Evolutionary conservation across 2,888 invertebrate species (phyloP).

Genomic region (Stenchaetothrips biformis): DNA sequence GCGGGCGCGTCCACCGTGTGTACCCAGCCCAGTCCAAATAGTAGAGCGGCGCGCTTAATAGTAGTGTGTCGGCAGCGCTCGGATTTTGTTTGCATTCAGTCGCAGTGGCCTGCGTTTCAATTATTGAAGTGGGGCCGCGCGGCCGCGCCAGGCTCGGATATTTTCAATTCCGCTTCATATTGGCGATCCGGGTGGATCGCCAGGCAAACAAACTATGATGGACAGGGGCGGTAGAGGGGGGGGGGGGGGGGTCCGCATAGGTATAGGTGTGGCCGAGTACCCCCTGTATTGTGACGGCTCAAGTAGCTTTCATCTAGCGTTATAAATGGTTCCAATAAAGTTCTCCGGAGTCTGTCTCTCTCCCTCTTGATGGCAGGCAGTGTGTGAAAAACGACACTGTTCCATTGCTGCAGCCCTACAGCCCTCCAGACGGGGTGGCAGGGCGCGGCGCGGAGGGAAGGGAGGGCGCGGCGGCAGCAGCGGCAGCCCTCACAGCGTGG

Average conservation of each 20-base stretch:
- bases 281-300: neutral
- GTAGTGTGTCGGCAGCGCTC: too few relatives aligned
- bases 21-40: too few relatives aligned
- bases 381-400: constrained; percentile 18
- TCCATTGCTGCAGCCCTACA: neutral
- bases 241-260: neutral
- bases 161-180: constrained; percentile 9
- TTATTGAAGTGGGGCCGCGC: neutral
- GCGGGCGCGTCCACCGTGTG: too few relatives aligned
- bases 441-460: too few relatives aligned
- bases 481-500: too few relatives aligned
- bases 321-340: too few relatives aligned
- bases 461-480: too few relatives aligned
- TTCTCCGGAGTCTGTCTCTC: neutral
- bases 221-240: neutral
- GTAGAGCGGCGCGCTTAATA: too few relatives aligned
- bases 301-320: too few relatives aligned
- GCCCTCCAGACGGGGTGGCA: too few relatives aligned
- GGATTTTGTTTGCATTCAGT: constrained; percentile 11
- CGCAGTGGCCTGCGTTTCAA: constrained; percentile 1
- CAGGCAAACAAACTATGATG: neutral
- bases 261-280: neutral
- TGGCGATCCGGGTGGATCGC: neutral
- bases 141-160: neutral
- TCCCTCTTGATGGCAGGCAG: neutral